Conservation (phyloP, 2,797 vertebrate species). For the Myripristis jacobus region DNA sequence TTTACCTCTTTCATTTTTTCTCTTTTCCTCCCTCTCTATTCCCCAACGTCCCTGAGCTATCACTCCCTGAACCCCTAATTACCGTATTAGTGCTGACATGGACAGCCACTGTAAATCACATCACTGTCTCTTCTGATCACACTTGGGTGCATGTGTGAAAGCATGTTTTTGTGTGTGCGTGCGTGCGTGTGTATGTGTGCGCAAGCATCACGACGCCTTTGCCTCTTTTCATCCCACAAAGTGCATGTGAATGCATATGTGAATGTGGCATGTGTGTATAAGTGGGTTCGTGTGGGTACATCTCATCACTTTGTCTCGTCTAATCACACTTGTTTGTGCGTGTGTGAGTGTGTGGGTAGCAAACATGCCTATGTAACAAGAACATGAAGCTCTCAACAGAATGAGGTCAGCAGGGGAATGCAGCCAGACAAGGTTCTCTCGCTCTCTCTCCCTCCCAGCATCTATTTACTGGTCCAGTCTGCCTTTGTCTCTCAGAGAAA, state of each 20-base stretch:
- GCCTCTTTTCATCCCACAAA: constrained; percentile 21
- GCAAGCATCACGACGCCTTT: constrained; percentile 27
- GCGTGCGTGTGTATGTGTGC: not conserved
- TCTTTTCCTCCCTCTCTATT: constrained; percentile 13
- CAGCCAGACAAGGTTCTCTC: constrained; percentile 37
- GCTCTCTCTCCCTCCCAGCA: not conserved
- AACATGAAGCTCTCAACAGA: constrained; percentile 54
- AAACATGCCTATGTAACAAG: constrained; percentile 25
- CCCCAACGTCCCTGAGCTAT: constrained; percentile 4
- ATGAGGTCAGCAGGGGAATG: constrained; percentile 64
- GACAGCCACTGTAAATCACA: constrained; percentile 65
- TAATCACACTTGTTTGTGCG: not conserved
- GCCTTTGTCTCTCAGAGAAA: constrained; percentile 55
- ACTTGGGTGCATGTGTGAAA: constrained; percentile 15
- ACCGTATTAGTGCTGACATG: constrained; percentile 66
- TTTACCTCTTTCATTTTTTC: constrained; percentile 14
- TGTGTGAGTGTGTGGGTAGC: not conserved
- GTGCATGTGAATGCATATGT: not conserved
- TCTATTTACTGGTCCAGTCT: not conserved
- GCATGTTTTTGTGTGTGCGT: not conserved
- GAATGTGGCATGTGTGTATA: too few species aligned
- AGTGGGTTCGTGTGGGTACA: not conserved
- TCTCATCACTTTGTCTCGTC: not conserved
- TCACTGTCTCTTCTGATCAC: constrained; percentile 69
- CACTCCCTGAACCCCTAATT: constrained; percentile 68